Evolutionary conservation across 2,797 vertebrate species (phyloP).

Genomic region (Xiphorhynchus erythropygius): DNA sequence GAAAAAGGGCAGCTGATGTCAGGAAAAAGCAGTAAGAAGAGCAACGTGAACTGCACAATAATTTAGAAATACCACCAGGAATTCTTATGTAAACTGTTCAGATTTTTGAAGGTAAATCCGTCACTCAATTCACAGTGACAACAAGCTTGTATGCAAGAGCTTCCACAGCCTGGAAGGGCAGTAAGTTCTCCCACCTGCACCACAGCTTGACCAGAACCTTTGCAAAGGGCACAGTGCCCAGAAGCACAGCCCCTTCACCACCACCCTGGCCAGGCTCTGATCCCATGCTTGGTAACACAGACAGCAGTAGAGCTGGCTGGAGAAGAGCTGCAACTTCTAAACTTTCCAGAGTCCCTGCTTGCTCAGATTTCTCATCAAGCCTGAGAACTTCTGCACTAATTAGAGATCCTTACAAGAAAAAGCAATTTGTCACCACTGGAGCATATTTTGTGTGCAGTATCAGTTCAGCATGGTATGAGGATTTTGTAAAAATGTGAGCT

Average conservation of each 20-base stretch:
- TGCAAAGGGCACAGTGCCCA: background rate
- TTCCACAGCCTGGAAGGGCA: background rate
- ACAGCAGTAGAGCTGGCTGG: background rate
- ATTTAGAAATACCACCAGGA: background rate
- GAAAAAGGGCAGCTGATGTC: background rate
- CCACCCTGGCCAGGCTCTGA: background rate
- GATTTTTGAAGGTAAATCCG: background rate
- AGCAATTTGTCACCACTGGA: background rate
- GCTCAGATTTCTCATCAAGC: background rate
- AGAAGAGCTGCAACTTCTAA: background rate
- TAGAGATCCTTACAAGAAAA: background rate
- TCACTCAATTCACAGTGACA: background rate
- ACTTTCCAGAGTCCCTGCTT: background rate
- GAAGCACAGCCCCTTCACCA: background rate
- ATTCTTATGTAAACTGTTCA: background rate
- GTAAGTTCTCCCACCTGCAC: background rate
- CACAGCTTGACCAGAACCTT: background rate
- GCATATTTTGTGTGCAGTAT: background rate
- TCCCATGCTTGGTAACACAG: background rate
- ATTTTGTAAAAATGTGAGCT: background rate
- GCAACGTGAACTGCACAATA: background rate
- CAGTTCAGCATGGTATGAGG: background rate
- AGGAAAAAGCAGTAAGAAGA: background rate
- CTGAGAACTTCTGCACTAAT: background rate
- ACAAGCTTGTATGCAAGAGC: rapidly evolving